Base-by-base conservation (phyloP, 1,140 invertebrate genomes). In the Drosophila asahinai region DNA sequence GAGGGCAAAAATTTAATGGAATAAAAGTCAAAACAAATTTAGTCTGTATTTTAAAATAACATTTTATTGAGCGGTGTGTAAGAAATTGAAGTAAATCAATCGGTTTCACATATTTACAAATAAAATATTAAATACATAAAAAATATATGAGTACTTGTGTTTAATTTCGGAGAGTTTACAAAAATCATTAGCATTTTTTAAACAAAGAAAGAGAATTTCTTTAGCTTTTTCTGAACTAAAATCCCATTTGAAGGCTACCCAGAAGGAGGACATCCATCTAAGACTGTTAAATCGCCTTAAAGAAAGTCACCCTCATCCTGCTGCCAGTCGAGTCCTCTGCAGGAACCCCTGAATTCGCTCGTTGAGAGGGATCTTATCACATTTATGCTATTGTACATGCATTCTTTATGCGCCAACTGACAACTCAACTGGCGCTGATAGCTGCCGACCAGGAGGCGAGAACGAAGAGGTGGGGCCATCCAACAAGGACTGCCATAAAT, bases 351-450 rank as follows among this genome's bases (percentile, higher is more conserved):
- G 59, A 57, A 65, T 54, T 66, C 19, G 49, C 76, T 72, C 49
- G 67, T 86, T 86, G 65, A 82, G 70, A 71, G 74, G 64, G 30
- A 71, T 82, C 74, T 86, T 86, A 81, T 81, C 82, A 82, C 82
- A 81, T 86, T 86, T 86, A 78, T 75, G 83, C 83, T 62, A 79
- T 87, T 86, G 80, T 80, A 63, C 77, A 79, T 86, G 83, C 83
- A 83, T 86, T 87, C 78, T 83, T 86, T 87, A 83, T 87, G 80
- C 49, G 63, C 48, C 54, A 75, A 75, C 74, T 64, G 77, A 83
- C 80, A 89, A 71, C 80, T 83, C 80, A 83, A 89, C 83, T 83
- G 84, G 67, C 79, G 83, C 72, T 76, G 76, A 89, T 90, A 80
- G 80, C 74, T 60, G 65, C 65, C 30, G 54, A 67, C 42, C 45